phyloP scores from a whole-genome alignment of 2,888 invertebrate species.

The Parnassius apollo region DNA sequence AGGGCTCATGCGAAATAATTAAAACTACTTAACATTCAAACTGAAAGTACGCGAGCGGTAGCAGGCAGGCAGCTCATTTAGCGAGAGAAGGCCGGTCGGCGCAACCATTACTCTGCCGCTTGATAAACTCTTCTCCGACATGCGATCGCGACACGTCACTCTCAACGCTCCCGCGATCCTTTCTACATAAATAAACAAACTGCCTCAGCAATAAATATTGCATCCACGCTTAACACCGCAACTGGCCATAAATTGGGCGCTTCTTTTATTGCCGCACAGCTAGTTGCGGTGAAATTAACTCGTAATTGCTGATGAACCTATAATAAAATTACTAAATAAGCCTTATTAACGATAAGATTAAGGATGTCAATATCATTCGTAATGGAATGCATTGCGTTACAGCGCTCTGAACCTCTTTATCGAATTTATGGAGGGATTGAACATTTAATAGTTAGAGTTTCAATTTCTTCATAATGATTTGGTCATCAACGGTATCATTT shows the following conservation, averaged over 20 bases:
- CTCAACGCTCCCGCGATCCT: slow-evolving; percentile 33
- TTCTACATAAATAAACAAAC: slow-evolving; percentile 53
- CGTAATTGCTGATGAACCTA: slow-evolving; percentile 59
- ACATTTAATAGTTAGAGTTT: slow-evolving; percentile 18
- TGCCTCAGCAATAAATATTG: slow-evolving; percentile 60
- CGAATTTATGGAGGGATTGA: slow-evolving; percentile 21
- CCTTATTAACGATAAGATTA: slow-evolving; percentile 30
- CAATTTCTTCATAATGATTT: slow-evolving; percentile 13
- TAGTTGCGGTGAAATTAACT: slow-evolving; percentile 59
- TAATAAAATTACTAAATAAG: slow-evolving; percentile 44
- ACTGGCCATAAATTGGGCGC: slow-evolving; percentile 62
- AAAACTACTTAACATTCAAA: slow-evolving; percentile 79
- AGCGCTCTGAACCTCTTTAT: slow-evolving; percentile 13
- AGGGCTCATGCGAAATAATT: slow-evolving; percentile 73
- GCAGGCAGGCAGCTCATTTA: slow-evolving; percentile 56
- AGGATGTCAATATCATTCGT: slow-evolving; percentile 24
- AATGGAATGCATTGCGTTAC: slow-evolving; percentile 14
- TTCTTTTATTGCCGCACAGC: slow-evolving; percentile 61
- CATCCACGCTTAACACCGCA: slow-evolving; percentile 54
- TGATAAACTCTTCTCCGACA: slow-evolving; percentile 76
- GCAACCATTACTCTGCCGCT: slow-evolving; percentile 69
- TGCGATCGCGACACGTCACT: slow-evolving; percentile 78
- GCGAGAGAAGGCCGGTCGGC: slow-evolving; percentile 42
- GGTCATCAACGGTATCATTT: slow-evolving; percentile 7
- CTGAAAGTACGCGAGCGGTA: slow-evolving; percentile 63